Evolutionary conservation across 2,113 vertebrate species (phyloP).

Genomic region (Pteruthius melanotis): DNA sequence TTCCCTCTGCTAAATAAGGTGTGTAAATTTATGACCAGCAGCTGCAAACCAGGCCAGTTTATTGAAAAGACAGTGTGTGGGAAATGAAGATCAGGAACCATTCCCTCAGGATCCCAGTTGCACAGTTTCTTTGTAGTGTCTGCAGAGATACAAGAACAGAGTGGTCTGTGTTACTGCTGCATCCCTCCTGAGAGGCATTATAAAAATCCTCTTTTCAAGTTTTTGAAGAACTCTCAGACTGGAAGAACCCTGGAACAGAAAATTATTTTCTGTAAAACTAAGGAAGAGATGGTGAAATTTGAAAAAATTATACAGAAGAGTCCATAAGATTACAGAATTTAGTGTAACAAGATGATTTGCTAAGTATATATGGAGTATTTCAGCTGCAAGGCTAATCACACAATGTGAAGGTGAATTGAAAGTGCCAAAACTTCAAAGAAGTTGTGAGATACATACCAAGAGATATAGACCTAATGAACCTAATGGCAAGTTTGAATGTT

Average conservation of each 20-base stretch:
- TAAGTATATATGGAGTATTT: background rate
- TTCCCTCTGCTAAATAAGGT: background rate
- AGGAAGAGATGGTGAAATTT: background rate
- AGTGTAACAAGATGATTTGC: background rate
- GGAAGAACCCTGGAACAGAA: background rate
- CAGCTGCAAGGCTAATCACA: background rate
- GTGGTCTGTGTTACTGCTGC: background rate
- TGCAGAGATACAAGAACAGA: background rate
- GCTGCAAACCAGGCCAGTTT: background rate
- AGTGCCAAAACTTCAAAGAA: background rate
- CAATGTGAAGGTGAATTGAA: background rate
- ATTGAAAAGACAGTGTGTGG: background rate
- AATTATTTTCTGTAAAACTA: background rate
- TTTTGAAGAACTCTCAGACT: background rate
- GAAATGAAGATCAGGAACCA: background rate
- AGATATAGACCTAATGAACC: background rate
- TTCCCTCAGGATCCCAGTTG: background rate
- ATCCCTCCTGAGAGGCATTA: background rate
- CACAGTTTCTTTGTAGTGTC: background rate
- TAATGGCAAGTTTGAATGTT: background rate
- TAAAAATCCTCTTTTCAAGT: background rate
- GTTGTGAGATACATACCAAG: background rate
- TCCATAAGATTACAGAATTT: background rate
- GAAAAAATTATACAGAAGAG: background rate
- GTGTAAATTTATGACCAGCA: background rate